A percentile compares a stretch with the other conserved stretches of the same genome.
phyloP scores from a whole-genome alignment of 2,888 invertebrate species.

The Cenopis cana region DNA sequence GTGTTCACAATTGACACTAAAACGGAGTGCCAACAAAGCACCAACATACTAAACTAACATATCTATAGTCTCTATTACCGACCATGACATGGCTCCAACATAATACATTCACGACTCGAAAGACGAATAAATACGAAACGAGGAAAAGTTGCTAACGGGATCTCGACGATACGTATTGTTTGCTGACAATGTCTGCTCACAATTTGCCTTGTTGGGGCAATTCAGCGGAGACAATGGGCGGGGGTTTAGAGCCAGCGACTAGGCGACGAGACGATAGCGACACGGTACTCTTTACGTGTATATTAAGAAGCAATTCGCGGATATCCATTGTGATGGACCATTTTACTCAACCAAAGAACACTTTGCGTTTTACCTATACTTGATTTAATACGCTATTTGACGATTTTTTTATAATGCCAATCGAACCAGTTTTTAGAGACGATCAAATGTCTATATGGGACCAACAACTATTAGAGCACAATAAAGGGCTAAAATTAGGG shows the following conservation, averaged over 20 bases:
- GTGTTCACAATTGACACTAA: not conserved
- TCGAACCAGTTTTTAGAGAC: no score
- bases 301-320: no score
- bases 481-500: no score
- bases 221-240: conserved; percentile 43
- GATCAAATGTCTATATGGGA: no score
- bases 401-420: no score
- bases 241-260: conserved; percentile 15
- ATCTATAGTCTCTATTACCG: not conserved
- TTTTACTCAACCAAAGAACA: no score
- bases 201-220: conserved; percentile 44
- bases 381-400: no score
- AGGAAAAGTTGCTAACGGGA: conserved; percentile 26
- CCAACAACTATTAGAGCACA: no score
- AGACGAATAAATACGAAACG: conserved; percentile 28
- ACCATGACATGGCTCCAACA: conserved; percentile 1
- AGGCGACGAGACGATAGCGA: not conserved
- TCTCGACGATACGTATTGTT: conserved; percentile 24
- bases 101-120: conserved; percentile 27
- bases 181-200: conserved; percentile 44
- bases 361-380: no score
- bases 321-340: no score
- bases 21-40: not conserved
- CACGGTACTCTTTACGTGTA: no score
- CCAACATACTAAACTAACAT: not conserved